These are phyloP conservation scores for Plagodis dolabraria DNA, from an alignment of 2,888 invertebrate species.

Conservation along the genomic window DNA sequence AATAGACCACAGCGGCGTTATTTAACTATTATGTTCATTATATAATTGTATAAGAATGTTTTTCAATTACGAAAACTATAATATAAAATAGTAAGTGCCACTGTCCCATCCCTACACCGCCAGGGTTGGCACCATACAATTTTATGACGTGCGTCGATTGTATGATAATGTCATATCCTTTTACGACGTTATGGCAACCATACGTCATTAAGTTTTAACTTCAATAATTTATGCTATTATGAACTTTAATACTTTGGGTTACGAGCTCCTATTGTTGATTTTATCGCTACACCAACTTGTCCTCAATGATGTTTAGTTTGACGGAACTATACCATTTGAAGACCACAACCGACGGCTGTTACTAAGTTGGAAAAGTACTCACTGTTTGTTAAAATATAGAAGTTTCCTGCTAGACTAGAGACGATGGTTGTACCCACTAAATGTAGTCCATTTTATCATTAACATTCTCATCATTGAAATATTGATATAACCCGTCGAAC, in stretches of 20 bases:
- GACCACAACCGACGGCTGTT: slow-evolving; percentile 16
- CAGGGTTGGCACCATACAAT: slow-evolving; percentile 37
- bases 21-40: no score
- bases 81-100: no score
- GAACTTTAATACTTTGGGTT: slow-evolving; percentile 33
- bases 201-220: slow-evolving; percentile 58
- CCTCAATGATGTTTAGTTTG: slow-evolving; percentile 19
- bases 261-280: slow-evolving; percentile 36
- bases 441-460: no score
- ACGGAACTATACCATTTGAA: slow-evolving; percentile 23
- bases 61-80: no score
- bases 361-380: slow-evolving; percentile 11
- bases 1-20: no score
- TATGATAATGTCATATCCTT: slow-evolving; percentile 78
- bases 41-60: no score
- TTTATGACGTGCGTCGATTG: slow-evolving; percentile 68
- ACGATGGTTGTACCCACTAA: no score
- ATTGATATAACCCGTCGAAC: no score
- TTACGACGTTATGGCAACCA: slow-evolving; percentile 68
- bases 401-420: slow-evolving; percentile 9
- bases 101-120: slow-evolving; percentile 44
- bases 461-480: no score
- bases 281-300: slow-evolving; percentile 16
- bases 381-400: slow-evolving; percentile 3
- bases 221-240: slow-evolving; percentile 28